Percentiles rank a stretch among this genome's conserved stretches.
Evolutionary conservation across 2,888 invertebrate species (phyloP).

Genomic region (Ischnura elegans): DNA sequence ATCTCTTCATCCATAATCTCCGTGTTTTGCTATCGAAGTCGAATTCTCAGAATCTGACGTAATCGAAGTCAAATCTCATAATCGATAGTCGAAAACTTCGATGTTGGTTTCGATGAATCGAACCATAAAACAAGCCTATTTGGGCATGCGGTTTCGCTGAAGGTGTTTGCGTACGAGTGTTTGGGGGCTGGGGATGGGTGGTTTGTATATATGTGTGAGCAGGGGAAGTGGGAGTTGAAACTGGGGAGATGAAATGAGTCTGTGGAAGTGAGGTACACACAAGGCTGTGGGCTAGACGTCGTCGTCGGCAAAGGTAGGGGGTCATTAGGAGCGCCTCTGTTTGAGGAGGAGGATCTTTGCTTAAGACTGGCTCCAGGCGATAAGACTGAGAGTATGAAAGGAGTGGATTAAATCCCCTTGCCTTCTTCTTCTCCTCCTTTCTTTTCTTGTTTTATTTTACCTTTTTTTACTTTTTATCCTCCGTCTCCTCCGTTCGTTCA

Average conservation of each 20-base stretch:
- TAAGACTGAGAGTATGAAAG: slow-evolving; percentile 40
- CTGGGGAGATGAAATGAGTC: background rate
- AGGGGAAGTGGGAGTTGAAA: background rate
- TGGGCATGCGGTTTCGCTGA: too few relatives aligned
- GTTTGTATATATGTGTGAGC: background rate
- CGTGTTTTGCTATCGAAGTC: too few relatives aligned
- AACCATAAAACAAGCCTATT: too few relatives aligned
- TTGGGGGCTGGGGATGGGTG: too few relatives aligned
- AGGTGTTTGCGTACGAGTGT: too few relatives aligned
- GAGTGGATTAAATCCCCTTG: slow-evolving; percentile 26
- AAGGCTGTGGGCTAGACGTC: background rate
- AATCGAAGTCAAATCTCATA: too few relatives aligned
- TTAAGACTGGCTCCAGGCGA: slow-evolving; percentile 46
- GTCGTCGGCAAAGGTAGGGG: background rate
- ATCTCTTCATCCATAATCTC: too few relatives aligned
- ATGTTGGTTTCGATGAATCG: too few relatives aligned
- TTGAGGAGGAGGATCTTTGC: slow-evolving; percentile 34
- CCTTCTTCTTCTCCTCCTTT: background rate
- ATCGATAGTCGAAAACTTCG: too few relatives aligned
- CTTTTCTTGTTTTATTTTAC: background rate
- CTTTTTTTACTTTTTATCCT: background rate
- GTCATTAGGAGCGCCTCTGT: background rate
- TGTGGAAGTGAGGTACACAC: too few relatives aligned
- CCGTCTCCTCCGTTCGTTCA: background rate
- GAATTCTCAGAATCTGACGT: too few relatives aligned